Base-by-base conservation (phyloP, 2,888 invertebrate genomes). In the Tholera decimalis region DNA sequence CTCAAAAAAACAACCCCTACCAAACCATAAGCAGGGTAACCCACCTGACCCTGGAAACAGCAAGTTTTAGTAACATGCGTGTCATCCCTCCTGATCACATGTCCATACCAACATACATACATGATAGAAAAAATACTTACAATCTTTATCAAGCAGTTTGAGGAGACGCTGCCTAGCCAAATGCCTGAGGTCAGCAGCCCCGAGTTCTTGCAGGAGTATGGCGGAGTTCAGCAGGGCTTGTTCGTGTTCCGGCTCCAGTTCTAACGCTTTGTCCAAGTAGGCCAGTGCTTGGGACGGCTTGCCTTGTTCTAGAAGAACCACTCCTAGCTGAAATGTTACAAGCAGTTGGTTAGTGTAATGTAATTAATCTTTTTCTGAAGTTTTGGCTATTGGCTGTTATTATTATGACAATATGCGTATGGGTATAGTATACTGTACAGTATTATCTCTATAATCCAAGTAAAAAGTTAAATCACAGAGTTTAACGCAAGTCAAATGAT, bases 151-250 rank as follows among this genome's bases (percentile, higher is more conserved):
- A 50, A 98, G 94, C 37, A 99, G 96, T 85, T 98, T 98, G 41
- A 98, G 95, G 3, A 99, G 96, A 55, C 99, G 96, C 84, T 98
- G 97, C 60, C 97, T 95, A 0, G 98, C 98, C 22, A 98, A 96
- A 88, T 97, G 97, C 65, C 98, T 96, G 64, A 98, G 93, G 84
- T 98, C 98, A 0, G 97, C 97, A 0, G 98, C 97, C 0, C 98
- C 98, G 61, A 98, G 95, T 92, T 99, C 99, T 94, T 99, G 99
- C 77, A 99, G 96, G 55, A 99, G 95, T 85, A 99, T 98, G 33
- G 99, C 99, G 0, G 99, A 99, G 93, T 99, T 99, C 55, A 99
- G 96, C 67, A 99, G 94, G 0, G 99, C 99, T 91, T 99, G 99
- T 88, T 98, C 98, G 89, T 99, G 99, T 80, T 99, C 98, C 0